These are phyloP conservation scores for Dysmachus trigonus DNA, from an alignment of 2,888 invertebrate genomes.

Conservation along the genomic window DNA sequence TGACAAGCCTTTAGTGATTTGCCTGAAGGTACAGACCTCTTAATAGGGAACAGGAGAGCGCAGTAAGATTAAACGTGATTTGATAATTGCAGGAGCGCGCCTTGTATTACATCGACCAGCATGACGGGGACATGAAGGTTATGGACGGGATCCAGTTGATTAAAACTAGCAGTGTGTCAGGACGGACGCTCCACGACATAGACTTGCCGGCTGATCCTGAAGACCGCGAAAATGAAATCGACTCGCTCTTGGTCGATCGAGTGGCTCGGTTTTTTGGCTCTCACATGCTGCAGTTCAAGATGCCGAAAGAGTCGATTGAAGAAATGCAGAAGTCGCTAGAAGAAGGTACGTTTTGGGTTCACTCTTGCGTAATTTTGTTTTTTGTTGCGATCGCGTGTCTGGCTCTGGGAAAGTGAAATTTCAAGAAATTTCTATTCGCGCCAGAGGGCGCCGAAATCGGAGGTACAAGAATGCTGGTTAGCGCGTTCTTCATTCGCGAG, in stretches of 20 bases:
- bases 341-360: conserved; percentile 72
- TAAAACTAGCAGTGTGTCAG: conserved; percentile 67
- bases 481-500: not conserved
- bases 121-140: conserved; percentile 69
- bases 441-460: not conserved
- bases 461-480: not conserved
- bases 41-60: not conserved
- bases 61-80: conserved; percentile 2
- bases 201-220: conserved; percentile 77
- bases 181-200: conserved; percentile 71
- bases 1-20: conserved; percentile 72
- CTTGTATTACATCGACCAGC: conserved; percentile 74
- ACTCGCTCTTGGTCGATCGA: conserved; percentile 77
- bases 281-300: conserved; percentile 82
- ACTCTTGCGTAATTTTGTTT: not conserved
- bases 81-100: conserved; percentile 72
- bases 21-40: conserved; percentile 75
- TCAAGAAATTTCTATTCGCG: not conserved
- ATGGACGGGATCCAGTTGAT: conserved; percentile 71
- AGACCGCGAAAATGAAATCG: conserved; percentile 77
- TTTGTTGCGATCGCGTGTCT: not conserved
- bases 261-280: conserved; percentile 79
- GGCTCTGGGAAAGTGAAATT: not conserved
- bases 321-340: conserved; percentile 81
- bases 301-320: conserved; percentile 77